phyloP scores from a whole-genome alignment of 2,797 vertebrate species.

The Morus bassanus region DNA sequence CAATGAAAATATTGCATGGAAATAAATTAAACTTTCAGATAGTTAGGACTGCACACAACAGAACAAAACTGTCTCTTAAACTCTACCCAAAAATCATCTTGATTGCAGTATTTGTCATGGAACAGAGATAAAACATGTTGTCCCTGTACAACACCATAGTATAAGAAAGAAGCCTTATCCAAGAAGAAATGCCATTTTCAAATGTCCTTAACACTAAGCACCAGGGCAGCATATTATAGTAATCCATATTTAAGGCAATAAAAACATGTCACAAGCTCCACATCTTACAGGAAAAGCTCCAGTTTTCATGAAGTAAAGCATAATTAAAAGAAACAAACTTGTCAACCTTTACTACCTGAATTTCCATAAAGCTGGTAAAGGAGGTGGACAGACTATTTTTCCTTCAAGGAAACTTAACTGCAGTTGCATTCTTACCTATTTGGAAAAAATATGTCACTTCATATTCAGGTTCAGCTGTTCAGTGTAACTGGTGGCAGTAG shows the following conservation, averaged over 20 bases:
- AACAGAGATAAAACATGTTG: not conserved
- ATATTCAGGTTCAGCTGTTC: not conserved
- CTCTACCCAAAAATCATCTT: not conserved
- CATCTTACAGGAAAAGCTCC: not conserved
- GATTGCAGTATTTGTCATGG: not conserved
- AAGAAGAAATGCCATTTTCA: not conserved
- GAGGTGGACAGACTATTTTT: not conserved
- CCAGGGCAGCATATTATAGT: not conserved
- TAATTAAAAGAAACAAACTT: slow-evolving; percentile 24
- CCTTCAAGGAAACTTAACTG: not conserved
- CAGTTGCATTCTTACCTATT: not conserved
- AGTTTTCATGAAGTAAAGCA: not conserved
- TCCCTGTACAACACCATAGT: not conserved
- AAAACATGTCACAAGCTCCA: not conserved
- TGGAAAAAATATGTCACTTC: not conserved
- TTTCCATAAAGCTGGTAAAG: not conserved
- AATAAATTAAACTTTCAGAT: not conserved
- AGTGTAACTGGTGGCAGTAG: not conserved
- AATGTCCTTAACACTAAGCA: not conserved
- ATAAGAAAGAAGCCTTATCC: not conserved
- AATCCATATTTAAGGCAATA: not conserved
- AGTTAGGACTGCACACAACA: not conserved
- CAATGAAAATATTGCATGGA: not conserved
- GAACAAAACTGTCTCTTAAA: not conserved
- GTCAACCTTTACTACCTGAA: not conserved